Evolutionary conservation across 2,888 invertebrate genomes (phyloP).

Genomic region (Physocephala rufipes): DNA sequence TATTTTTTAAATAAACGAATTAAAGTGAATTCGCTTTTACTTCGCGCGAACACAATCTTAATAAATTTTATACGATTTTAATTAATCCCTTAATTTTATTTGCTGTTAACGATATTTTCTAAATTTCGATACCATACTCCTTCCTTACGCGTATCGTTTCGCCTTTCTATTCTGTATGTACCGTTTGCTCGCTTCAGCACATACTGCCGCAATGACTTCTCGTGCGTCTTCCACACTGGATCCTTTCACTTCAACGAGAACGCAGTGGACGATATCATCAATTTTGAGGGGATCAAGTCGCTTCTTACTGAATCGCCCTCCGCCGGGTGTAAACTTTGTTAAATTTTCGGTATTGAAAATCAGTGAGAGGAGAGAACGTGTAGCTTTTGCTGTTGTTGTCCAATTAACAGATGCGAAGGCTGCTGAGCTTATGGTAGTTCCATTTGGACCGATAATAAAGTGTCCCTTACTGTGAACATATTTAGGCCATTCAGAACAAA

Average conservation of each 20-base stretch:
- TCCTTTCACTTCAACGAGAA: background rate
- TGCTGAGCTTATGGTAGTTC: background rate
- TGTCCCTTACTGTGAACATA: background rate
- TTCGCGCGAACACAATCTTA: too few relatives aligned
- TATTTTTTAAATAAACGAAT: too few relatives aligned
- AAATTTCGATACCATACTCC: background rate
- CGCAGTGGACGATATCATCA: constrained; percentile 2
- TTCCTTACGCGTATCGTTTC: background rate
- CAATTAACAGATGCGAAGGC: background rate
- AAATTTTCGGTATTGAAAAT: background rate
- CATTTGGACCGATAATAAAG: background rate
- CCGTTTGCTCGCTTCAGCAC: background rate
- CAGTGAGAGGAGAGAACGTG: background rate
- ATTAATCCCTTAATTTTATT: too few relatives aligned
- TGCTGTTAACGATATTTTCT: too few relatives aligned
- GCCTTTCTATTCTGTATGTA: background rate
- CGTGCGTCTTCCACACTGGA: background rate
- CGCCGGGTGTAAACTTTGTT: background rate
- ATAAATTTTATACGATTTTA: too few relatives aligned
- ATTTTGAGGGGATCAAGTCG: background rate
- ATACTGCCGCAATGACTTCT: background rate
- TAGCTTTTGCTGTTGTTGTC: background rate
- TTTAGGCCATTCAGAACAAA: constrained; percentile 7
- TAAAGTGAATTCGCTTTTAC: too few relatives aligned
- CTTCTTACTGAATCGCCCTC: background rate